phyloP scores from a whole-genome alignment of 2,113 vertebrate species.

The Oxygymnocypris stewartii region DNA sequence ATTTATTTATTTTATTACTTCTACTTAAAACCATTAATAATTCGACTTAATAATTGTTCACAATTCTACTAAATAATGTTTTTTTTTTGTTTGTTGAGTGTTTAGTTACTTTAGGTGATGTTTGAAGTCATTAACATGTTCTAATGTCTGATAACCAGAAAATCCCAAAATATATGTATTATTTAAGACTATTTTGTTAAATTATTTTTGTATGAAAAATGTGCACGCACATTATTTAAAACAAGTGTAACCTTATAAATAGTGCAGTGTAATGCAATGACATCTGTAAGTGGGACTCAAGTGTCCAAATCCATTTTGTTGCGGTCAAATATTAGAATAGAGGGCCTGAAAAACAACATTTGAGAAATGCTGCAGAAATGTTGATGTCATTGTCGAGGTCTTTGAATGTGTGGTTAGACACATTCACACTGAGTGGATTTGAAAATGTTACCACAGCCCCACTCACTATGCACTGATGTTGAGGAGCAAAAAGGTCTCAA shows the following conservation, averaged over 20 bases:
- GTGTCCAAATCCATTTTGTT: background rate
- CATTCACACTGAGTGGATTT: slow-evolving; percentile 1
- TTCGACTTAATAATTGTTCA: no score
- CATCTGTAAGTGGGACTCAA: background rate
- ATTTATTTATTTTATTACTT: no score
- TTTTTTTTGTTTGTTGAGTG: no score
- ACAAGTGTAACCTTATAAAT: background rate
- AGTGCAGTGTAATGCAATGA: background rate
- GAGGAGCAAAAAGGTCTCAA: slow-evolving; percentile 9
- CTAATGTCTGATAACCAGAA: background rate
- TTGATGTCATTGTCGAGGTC: background rate
- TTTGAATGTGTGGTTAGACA: background rate
- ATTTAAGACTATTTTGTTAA: background rate
- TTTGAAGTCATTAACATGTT: background rate
- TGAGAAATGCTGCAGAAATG: background rate
- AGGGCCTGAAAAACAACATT: background rate
- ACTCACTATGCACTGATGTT: background rate
- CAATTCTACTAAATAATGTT: no score
- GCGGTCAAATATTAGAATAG: background rate
- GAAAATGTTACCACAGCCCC: slow-evolving; percentile 17
- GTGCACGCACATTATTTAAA: background rate
- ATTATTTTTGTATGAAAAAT: background rate
- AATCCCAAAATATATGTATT: no score
- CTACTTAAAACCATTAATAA: no score
- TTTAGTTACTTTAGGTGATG: background rate